Percentiles rank a stretch among this genome's conserved stretches.
Conservation (phyloP, 2,797 vertebrate species). For the Hylomyscus alleni region DNA sequence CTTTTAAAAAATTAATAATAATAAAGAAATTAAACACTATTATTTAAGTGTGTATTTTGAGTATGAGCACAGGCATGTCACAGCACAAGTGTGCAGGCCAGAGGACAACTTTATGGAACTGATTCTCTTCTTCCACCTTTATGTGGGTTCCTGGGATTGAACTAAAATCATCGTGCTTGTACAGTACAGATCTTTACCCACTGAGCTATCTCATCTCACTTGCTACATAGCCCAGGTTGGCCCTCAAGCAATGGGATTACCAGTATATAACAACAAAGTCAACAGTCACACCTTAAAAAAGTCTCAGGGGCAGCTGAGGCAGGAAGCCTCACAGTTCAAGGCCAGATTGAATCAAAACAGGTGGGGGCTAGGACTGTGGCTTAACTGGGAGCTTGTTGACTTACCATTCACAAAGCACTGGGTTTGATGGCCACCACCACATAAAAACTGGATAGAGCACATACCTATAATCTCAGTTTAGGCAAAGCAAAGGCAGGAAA, state of each 20-base stretch:
- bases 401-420: neutral
- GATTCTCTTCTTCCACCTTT: neutral
- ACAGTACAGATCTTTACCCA: neutral
- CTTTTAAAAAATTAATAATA: neutral
- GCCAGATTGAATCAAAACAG: neutral
- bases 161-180: neutral
- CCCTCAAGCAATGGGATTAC: neutral
- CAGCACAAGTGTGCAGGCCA: neutral
- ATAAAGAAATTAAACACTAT: neutral
- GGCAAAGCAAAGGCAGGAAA: neutral
- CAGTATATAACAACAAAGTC: neutral
- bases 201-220: neutral
- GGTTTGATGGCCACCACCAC: neutral
- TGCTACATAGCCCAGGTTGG: neutral
- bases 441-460: neutral
- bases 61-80: neutral
- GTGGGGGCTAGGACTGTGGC: too few species aligned
- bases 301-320: neutral
- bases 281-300: neutral
- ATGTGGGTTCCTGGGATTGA: too few species aligned
- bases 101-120: neutral
- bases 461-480: neutral
- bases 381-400: too few species aligned
- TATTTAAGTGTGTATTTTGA: neutral
- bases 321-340: neutral